Conservation (phyloP, 2,797 vertebrate species). For the Borostomias antarcticus region DNA sequence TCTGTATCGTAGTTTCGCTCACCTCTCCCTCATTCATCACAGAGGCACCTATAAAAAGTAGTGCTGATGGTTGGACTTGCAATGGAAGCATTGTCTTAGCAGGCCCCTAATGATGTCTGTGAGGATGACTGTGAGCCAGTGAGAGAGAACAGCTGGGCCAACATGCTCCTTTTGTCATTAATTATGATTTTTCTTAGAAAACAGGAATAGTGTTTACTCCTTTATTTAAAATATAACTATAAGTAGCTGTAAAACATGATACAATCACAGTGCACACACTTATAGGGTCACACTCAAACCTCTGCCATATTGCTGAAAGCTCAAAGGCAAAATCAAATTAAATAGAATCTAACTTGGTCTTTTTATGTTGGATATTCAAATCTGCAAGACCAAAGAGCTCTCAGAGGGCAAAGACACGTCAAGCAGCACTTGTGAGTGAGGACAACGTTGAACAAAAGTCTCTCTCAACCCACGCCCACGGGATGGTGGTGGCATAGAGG, state of each 20-base stretch:
- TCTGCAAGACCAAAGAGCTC: background rate
- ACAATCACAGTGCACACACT: background rate
- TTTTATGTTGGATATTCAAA: background rate
- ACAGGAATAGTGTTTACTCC: background rate
- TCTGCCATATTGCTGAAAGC: too few relatives aligned
- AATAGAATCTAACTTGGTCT: background rate
- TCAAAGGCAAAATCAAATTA: background rate
- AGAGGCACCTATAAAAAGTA: conserved; percentile 22
- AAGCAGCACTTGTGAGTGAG: background rate
- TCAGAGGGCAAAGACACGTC: background rate
- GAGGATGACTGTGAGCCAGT: conserved; percentile 15
- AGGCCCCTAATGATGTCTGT: conserved; percentile 22
- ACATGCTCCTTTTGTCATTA: conserved; percentile 11
- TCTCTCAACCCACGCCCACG: conserved; percentile 15
- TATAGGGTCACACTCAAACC: background rate
- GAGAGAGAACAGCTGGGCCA: conserved; percentile 29
- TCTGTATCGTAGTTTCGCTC: background rate
- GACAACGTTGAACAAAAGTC: conserved; percentile 16
- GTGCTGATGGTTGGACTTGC: conserved; percentile 30
- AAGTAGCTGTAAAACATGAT: background rate
- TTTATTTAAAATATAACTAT: background rate
- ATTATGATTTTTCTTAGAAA: conserved; percentile 12
- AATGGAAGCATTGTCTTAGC: conserved; percentile 43
- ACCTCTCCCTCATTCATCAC: conserved; percentile 14
- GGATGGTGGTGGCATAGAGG: conserved; percentile 23